These are phyloP conservation scores for Anolis sagrei DNA, from an alignment of 2,113 vertebrate species.

Conservation along the genomic window DNA sequence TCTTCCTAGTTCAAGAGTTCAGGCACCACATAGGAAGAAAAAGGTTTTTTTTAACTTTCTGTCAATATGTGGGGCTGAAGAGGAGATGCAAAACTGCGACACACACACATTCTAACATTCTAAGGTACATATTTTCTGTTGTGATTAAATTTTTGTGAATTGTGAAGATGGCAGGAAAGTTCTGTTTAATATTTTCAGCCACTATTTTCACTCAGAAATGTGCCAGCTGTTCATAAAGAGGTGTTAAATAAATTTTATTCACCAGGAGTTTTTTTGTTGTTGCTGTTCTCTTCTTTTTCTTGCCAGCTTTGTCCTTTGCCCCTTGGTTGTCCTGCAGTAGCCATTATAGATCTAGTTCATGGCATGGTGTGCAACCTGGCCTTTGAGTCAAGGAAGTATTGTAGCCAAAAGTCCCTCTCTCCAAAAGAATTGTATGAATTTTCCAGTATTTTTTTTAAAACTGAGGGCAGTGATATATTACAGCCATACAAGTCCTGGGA, in stretches of 20 bases:
- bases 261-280: background rate
- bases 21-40: background rate
- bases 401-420: too few species aligned
- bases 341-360: too few species aligned
- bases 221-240: background rate
- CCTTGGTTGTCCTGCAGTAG: too few species aligned
- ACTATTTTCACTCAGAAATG: background rate
- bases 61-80: background rate
- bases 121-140: too few species aligned
- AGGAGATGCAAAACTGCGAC: background rate
- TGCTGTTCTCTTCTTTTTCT: background rate
- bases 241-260: background rate
- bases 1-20: background rate
- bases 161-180: background rate
- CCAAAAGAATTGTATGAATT: too few species aligned
- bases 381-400: too few species aligned
- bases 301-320: background rate
- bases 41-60: background rate
- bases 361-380: too few species aligned
- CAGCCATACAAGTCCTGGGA: too few species aligned
- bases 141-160: too few species aligned
- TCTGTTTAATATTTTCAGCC: background rate
- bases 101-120: background rate
- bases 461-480: too few species aligned
- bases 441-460: too few species aligned